These are phyloP conservation scores for Zaprionus vittiger DNA, from an alignment of 1,140 invertebrate genomes.

Conservation along the genomic window DNA sequence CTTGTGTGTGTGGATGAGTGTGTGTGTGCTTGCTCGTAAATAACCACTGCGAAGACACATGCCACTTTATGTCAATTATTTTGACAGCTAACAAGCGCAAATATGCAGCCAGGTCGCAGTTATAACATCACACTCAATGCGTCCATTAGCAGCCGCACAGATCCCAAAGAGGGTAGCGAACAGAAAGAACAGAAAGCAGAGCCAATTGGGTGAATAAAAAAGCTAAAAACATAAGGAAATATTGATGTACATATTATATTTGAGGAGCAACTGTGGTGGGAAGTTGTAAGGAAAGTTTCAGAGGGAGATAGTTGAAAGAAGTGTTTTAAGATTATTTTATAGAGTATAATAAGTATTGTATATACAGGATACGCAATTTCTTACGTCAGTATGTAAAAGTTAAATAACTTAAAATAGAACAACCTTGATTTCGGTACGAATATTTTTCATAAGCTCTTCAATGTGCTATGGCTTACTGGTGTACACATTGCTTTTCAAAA, in stretches of 20 bases:
- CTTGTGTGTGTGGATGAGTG: neutral
- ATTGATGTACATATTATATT: neutral
- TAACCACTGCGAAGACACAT: constrained; percentile 76
- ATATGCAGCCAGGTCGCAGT: constrained; percentile 70
- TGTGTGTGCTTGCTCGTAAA: constrained; percentile 61
- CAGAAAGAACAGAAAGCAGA: neutral
- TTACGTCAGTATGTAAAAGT: too few relatives aligned
- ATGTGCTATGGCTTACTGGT: too few relatives aligned
- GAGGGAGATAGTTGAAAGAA: too few relatives aligned
- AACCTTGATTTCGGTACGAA: too few relatives aligned
- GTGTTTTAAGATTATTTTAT: too few relatives aligned
- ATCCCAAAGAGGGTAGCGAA: neutral
- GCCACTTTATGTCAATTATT: constrained; percentile 82
- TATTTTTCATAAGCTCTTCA: too few relatives aligned
- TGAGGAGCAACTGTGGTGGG: neutral
- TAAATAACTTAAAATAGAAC: too few relatives aligned
- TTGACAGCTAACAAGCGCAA: constrained; percentile 80
- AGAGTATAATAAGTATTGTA: too few relatives aligned
- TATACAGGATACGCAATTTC: too few relatives aligned
- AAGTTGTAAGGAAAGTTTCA: neutral
- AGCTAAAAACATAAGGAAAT: neutral
- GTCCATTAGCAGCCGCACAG: constrained; percentile 13
- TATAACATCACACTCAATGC: constrained; percentile 63
- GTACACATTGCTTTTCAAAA: too few relatives aligned
- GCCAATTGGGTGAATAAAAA: neutral